Conservation (phyloP, 2,113 vertebrate genomes). For the Laticauda laticaudata region DNA sequence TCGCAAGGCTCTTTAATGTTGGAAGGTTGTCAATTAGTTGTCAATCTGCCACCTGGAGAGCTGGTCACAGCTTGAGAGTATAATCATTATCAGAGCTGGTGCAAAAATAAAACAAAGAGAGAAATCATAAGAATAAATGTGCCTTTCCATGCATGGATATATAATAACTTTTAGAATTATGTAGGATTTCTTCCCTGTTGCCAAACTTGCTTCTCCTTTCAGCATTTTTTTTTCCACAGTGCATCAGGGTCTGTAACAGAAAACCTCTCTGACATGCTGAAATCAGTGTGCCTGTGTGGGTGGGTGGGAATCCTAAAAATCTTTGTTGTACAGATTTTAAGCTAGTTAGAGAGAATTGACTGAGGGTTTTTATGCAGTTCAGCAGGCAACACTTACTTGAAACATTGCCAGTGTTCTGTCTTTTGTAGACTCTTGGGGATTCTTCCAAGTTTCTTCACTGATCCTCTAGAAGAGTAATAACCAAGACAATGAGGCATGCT, state of each 20-base stretch:
- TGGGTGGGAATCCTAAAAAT: not conserved
- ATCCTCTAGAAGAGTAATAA: not conserved
- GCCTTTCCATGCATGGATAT: not conserved
- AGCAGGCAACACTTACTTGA: not conserved
- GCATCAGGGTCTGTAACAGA: not conserved
- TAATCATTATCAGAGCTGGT: slow-evolving; percentile 1
- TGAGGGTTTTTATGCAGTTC: not conserved
- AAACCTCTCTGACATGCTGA: not conserved
- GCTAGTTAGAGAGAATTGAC: not conserved
- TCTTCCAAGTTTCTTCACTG: not conserved
- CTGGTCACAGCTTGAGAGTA: not conserved
- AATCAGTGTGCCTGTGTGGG: not conserved
- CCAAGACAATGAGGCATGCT: not conserved
- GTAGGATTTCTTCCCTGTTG: not conserved
- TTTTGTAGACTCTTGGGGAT: not conserved
- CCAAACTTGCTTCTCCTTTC: slow-evolving; percentile 2
- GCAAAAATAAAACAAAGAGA: not conserved
- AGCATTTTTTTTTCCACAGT: not conserved
- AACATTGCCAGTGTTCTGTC: not conserved
- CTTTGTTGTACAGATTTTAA: not conserved
- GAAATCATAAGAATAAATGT: not conserved
- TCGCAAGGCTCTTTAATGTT: slow-evolving; percentile 29
- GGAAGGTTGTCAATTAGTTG: slow-evolving; percentile 39
- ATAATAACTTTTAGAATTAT: slow-evolving; percentile 26
- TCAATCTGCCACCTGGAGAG: slow-evolving; percentile 36